Base-by-base conservation (phyloP, 2,797 vertebrate species). In the Diceros bicornis region DNA sequence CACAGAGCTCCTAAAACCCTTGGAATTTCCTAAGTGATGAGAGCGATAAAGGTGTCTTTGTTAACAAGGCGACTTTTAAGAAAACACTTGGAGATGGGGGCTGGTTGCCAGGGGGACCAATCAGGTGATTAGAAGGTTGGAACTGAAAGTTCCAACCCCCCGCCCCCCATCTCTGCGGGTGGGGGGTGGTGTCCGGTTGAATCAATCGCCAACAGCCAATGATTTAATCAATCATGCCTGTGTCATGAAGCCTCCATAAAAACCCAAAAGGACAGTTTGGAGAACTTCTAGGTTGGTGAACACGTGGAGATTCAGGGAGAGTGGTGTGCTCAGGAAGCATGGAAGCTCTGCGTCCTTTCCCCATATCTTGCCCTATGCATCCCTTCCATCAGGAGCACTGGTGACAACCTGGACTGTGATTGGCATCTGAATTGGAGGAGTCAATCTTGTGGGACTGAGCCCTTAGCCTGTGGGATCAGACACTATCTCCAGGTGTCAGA, bases 261-360 rank as follows among this genome's bases (percentile, higher is more conserved):
- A 17, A 1, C 34, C 47, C 10, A 0, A 1, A 66, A 21, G 11
- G 37, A 17, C 2, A 14, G 16, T 44, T n/a, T 7, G 3, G 44
- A 72, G 59, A 64, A 37, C 50, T 59, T 59, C 52, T 23, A 0
- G 12, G 34, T 18, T 27, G 34, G n/a, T 44, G 34, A 64, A 62
- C 21, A 21, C 4, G 0, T 7, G 52, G 34, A 59, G 71, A 14
- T 13, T 18, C 14, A 4, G 44, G 32, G 41, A 25, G 41, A 29
- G 27, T 2, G 20, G 34, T 20, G 61, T 21, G 47, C 34, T 23
- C 14, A 6, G 34, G 14, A 20, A 44, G 47, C 4, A 0, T 1
- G 14, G 23, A 52, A 52, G 34, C 29, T 13, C 59, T 12, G 25
- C 10, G 29, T 20, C n/a, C 50, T 50, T 4, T 64, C 59, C 44